Evolutionary conservation across 2,797 vertebrate species (phyloP), one percentile per base, ranked within the genome.

Genomic region (Astyanax mexicanus): DNA sequence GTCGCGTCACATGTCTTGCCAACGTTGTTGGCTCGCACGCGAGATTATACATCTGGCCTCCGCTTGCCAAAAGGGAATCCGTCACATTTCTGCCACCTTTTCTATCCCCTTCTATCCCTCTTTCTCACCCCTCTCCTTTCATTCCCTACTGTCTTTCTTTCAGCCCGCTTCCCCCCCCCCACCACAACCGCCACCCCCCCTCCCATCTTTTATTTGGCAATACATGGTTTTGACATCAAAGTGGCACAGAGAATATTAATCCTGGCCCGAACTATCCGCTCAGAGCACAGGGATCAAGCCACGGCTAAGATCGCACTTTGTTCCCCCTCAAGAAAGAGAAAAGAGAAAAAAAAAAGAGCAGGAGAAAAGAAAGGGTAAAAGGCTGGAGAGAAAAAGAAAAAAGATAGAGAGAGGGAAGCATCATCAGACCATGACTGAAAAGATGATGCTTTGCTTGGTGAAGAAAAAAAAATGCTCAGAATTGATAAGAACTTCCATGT

Each of bases 211-310:
- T 45, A 29, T 85, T 81, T 82, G 90, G 89, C 90, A 85, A 92
- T 87, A 87, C 87, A 90, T 87, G 84, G 86, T 88, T 89, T 87
- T 83, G 88, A 91, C 88, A 93, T 93, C 92, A 94, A 93, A 94
- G 93, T 91, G n/a, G n/a, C 89, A 80, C 79, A 92, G 85, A 74
- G 90, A 92, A 90, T 93, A 92, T 92, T 93, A 93, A 93, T 93
- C 91, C 91, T 66, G 82, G 79, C 47, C 83, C 86, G 82, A 92
- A 91, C 87, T 90, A 90, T 92, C 85, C 82, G 84, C 86, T 90
- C 87, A 80, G 85, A 91, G 84, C 88, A 78, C 86, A 86, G 77
- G 89, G 92, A 93, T 93, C 91, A 92, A 90, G 88, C 89, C 89
- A 89, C 89, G 91, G 91, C 86, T 81, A 81, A 78, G 70, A 86